These are phyloP conservation scores for Autographa gamma DNA, from an alignment of 2,888 invertebrate genomes.

Conservation along the genomic window DNA sequence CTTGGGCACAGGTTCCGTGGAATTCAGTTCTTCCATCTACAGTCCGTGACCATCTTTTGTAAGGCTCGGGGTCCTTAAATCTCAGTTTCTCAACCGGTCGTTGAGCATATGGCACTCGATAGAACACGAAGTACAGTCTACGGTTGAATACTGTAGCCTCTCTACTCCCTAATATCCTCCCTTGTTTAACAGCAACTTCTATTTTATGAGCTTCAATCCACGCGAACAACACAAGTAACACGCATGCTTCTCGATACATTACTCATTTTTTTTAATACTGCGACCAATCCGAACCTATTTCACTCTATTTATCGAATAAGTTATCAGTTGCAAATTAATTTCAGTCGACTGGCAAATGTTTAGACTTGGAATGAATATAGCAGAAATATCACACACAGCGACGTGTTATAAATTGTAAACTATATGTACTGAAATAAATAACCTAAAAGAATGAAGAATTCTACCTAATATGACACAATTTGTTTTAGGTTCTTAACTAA, in stretches of 20 bases:
- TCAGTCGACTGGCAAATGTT: slow-evolving; percentile 66
- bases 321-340: slow-evolving; percentile 58
- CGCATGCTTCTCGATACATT: slow-evolving; percentile 57
- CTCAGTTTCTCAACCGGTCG: slow-evolving; percentile 75
- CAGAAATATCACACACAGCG: slow-evolving; percentile 5
- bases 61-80: slow-evolving; percentile 77
- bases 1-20: slow-evolving; percentile 90
- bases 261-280: slow-evolving; percentile 27
- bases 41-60: slow-evolving; percentile 82
- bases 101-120: slow-evolving; percentile 81
- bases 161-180: slow-evolving; percentile 70
- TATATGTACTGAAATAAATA: no score
- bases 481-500: slow-evolving; percentile 81
- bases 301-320: slow-evolving; percentile 14
- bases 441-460: no score
- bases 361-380: slow-evolving; percentile 44
- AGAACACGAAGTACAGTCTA: slow-evolving; percentile 77
- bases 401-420: no score
- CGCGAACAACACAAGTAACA: slow-evolving; percentile 57
- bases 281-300: background rate
- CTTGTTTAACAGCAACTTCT: slow-evolving; percentile 74
- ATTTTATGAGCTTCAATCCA: slow-evolving; percentile 59
- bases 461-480: background rate
- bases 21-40: slow-evolving; percentile 88
- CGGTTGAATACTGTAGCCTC: slow-evolving; percentile 71